Conservation (phyloP, 1,140 invertebrate genomes). For the Panonychus citri region DNA sequence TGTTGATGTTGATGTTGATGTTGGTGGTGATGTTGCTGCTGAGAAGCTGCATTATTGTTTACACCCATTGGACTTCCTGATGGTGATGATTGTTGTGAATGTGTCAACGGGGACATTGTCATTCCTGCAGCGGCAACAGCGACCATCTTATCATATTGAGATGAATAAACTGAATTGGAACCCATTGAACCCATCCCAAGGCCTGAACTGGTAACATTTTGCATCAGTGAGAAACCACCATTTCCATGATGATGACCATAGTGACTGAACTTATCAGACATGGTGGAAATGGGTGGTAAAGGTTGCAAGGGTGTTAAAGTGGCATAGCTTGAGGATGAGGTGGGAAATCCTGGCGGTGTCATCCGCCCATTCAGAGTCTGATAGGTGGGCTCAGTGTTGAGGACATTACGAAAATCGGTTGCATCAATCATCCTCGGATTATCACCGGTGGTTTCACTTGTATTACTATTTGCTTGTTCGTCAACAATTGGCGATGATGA, state of each 20-base stretch:
- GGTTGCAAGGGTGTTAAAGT: constrained; percentile 86
- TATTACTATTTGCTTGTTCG: too few species aligned
- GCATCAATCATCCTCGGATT: constrained; percentile 16
- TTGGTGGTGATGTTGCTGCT: neutral
- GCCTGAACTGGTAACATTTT: constrained; percentile 41
- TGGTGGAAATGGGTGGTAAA: constrained; percentile 86
- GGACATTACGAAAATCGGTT: constrained; percentile 16
- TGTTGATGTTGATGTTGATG: neutral
- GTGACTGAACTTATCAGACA: constrained; percentile 50
- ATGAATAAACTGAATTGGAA: constrained; percentile 13
- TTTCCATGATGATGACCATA: constrained; percentile 28
- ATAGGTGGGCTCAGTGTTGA: constrained; percentile 13
- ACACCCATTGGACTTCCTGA: neutral
- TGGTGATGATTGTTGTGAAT: neutral
- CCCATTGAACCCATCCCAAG: neutral
- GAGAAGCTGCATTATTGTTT: neutral
- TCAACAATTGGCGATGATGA: neutral
- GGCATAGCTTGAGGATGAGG: constrained; percentile 45
- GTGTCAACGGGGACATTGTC: constrained; percentile 24
- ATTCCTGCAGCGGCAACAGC: constrained; percentile 23
- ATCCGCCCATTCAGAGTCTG: constrained; percentile 17
- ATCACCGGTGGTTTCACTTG: neutral
- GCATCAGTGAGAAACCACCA: constrained; percentile 68
- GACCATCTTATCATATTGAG: constrained; percentile 28
- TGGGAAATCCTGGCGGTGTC: constrained; percentile 30